Base-by-base conservation (phyloP, 1,140 invertebrate genomes). In the Riptortus pedestris region DNA sequence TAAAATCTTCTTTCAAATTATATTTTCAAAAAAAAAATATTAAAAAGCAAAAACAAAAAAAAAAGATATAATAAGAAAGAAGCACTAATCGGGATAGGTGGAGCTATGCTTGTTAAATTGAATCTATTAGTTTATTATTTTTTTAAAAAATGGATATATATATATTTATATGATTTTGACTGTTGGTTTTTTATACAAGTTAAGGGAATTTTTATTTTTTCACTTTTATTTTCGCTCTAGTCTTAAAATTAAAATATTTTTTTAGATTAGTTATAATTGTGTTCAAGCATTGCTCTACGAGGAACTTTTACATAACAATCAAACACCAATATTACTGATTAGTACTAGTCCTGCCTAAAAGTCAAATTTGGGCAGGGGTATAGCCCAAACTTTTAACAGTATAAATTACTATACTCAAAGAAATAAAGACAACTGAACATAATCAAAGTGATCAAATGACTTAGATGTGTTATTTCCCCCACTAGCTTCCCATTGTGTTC, bases 401-500 rank as follows among this genome's bases (percentile, higher is more conserved):
- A 20, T 22, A 55, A 55, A 55, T 26, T 24, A 55, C 16, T 26
- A 55, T 20, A 47, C 2, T n/a, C 2, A 18, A 18, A 47, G 22
- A 47, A 47, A 45, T 2, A 57, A 58, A 64, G 3, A 51, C 52
- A 33, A 60, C 48, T 52, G 29, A 60, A 64, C 65, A 66, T 66
- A 66, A 66, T 66, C 65, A 66, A 66, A 66, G 60, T 66, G 62
- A 66, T 60, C 33, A 58, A 43, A 38, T 28, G 65, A 62, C 60
- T 66, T 63, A 63, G 65, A 66, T 31, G 27, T 61, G 58, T 65
- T 65, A 57, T 63, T 51, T 28, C 27, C 43, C 65, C 62, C 62
- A 60, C 43, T 60, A 64, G 65, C 65, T 66, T 66, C 65, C 65
- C 62, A 64, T 66, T 61, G 65, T 66, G 65, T 66, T 66, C 65